Evolutionary conservation across 1,140 invertebrate genomes (phyloP), one percentile per base, ranked within the genome.

Genomic region (Lamellibrachia luymesi): DNA sequence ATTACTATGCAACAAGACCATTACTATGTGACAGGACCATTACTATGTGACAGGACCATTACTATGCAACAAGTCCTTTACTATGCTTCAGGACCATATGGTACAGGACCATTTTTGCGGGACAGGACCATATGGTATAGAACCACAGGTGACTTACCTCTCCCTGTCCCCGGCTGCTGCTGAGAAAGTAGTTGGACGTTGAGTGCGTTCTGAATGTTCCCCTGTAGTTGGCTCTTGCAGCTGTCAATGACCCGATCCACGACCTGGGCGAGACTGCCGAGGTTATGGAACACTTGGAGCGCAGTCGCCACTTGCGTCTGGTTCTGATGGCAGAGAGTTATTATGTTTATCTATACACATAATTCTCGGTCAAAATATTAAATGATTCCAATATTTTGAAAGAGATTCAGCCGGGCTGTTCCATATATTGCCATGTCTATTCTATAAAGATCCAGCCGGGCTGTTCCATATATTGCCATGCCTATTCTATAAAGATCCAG

Each of bases 251-350:
- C 96, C 93, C 96, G 96, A 64, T 97, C 96, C 51, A 98, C 96
- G 51, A 97, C 97, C 93, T 95, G 94, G 56, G 97, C 96, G 93
- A 98, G 96, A 93, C 97, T 97, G 50, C 97, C 97, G 50, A 98
- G 95, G 96, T 98, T 98, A 94, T 97, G 97, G 95, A 98, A 98
- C 50, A 98, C 98, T 96, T 98, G 97, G 13, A 98, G 96, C 22
- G 97, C 97, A 50, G 96, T 97, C 49, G 97, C 97, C 50, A 98
- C 97, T 93, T 98, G 97, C 50, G 96, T 96, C 94, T 97, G 97
- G 95, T 98, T 98, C 97, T 97, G 97, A 38, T 38, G 91, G 25
- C 13, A 91, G 90, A 91, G 90, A 91, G 52, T 56, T 17, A 56
- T 6, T 8, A 17, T 56, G 1, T 56, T 17, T 8, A 17, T 56